Percentiles rank a stretch among this genome's conserved stretches.
Evolutionary conservation across 2,113 vertebrate genomes (phyloP).

Genomic region (Rhinolophus ferrumequinum): DNA sequence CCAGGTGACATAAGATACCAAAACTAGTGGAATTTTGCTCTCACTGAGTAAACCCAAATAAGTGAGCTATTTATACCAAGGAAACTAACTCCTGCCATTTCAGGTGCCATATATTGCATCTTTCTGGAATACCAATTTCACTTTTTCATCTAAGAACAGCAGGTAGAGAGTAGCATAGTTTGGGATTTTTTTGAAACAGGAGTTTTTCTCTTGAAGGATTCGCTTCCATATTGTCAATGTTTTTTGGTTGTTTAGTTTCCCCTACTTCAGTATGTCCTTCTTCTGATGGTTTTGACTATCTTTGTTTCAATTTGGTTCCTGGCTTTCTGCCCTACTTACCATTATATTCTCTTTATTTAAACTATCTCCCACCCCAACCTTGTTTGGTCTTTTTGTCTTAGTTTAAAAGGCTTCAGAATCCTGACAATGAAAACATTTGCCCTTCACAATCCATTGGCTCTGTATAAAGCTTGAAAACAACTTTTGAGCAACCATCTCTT

Average conservation of each 20-base stretch:
- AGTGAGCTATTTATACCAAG: neutral
- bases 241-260: neutral
- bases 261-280: neutral
- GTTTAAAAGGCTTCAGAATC: conserved; percentile 21
- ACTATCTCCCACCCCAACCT: neutral
- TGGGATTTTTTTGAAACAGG: neutral
- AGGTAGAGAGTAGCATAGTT: neutral
- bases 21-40: neutral
- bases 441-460: neutral
- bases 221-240: neutral
- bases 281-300: neutral
- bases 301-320: neutral
- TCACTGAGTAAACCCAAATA: neutral
- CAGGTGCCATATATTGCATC: neutral
- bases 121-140: neutral
- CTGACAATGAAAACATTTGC: neutral
- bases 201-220: neutral
- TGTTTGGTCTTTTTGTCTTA: conserved; percentile 12
- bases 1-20: neutral
- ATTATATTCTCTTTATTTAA: neutral
- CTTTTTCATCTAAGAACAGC: neutral
- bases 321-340: neutral
- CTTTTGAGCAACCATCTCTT: neutral
- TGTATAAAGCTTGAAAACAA: neutral
- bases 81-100: neutral